phyloP scores from a whole-genome alignment of 2,888 invertebrate genomes.

The Chouioia cunea region DNA sequence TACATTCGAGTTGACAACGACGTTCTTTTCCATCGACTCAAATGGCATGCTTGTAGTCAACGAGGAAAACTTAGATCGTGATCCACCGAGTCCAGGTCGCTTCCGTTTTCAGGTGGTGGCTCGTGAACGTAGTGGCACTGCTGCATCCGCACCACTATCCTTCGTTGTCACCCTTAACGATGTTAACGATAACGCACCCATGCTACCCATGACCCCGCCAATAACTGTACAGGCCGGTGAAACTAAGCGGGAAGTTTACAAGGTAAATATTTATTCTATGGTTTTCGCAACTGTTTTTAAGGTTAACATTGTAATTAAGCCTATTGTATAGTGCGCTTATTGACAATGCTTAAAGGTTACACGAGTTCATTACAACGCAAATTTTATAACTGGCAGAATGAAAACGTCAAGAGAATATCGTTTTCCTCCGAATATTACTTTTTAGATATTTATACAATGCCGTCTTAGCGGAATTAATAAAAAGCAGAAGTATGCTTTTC shows the following conservation, averaged over 20 bases:
- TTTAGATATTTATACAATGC: too few species aligned
- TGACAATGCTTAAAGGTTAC: too few species aligned
- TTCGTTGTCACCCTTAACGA: conserved; percentile 83
- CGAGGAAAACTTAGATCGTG: conserved; percentile 86
- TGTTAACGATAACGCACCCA: conserved; percentile 89
- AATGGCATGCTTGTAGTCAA: conserved; percentile 83
- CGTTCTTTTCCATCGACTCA: conserved; percentile 83
- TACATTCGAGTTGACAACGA: conserved; percentile 86
- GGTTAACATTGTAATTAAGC: too few species aligned
- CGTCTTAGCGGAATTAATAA: too few species aligned
- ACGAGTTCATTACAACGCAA: too few species aligned
- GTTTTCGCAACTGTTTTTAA: too few species aligned
- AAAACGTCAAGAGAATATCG: too few species aligned
- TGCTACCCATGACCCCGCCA: conserved; percentile 83
- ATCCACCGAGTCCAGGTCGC: conserved; percentile 86
- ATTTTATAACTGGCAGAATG: too few species aligned
- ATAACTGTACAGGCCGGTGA: conserved; percentile 85
- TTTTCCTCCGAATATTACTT: too few species aligned
- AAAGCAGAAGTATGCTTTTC: too few species aligned
- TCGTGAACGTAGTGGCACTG: conserved; percentile 81
- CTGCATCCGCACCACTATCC: conserved; percentile 86
- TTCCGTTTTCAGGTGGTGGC: conserved; percentile 92
- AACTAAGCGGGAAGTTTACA: conserved; percentile 76
- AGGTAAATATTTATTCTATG: too few species aligned
- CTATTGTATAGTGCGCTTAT: too few species aligned